Conservation (phyloP, 2,797 vertebrate genomes). For the Enteromius mattozi region DNA sequence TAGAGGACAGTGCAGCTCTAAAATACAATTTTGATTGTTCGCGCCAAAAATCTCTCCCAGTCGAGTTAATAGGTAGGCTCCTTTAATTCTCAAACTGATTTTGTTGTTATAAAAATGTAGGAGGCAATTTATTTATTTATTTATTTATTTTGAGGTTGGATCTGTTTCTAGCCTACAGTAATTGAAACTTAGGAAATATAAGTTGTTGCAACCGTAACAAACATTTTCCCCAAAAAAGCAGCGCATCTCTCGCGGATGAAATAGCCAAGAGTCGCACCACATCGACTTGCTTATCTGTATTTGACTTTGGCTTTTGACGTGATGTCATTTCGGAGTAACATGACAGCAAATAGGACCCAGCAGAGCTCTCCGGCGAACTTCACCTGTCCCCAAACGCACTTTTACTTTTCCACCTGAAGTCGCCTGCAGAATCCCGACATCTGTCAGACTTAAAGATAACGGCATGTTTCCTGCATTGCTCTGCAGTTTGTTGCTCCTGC, state of each 20-base stretch:
- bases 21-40: background rate
- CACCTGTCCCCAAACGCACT: slow-evolving; percentile 71
- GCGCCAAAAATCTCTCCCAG: background rate
- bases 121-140: background rate
- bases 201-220: background rate
- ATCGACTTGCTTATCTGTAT: background rate
- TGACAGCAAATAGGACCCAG: slow-evolving; percentile 77
- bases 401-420: slow-evolving; percentile 66
- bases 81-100: background rate
- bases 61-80: background rate
- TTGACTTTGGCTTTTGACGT: slow-evolving; percentile 41
- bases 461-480: slow-evolving; percentile 64
- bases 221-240: slow-evolving; percentile 1
- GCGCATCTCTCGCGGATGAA: background rate
- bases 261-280: background rate
- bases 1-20: background rate
- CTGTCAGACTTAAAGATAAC: slow-evolving; percentile 53
- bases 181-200: background rate
- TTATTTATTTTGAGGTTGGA: background rate
- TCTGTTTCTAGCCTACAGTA: background rate
- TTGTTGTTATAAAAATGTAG: background rate
- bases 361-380: slow-evolving; percentile 56
- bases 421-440: slow-evolving; percentile 56
- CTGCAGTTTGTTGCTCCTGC: slow-evolving; percentile 66
- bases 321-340: slow-evolving; percentile 63